These are phyloP conservation scores for Zoanthus gigantus DNA, from an alignment of 92 coral and sea anemone genomes.

Conservation along the genomic window DNA sequence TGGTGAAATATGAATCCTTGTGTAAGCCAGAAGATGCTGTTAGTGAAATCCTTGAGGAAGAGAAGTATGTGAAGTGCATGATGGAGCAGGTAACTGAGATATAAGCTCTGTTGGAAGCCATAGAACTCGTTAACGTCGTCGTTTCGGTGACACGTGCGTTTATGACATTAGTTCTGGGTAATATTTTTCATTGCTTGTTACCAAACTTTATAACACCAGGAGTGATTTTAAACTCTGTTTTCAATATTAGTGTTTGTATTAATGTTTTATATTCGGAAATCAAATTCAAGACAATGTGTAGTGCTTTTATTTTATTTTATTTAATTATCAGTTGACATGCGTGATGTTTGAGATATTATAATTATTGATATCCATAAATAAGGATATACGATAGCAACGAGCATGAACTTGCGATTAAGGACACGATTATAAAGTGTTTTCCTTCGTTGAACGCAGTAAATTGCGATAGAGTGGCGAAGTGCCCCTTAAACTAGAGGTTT, in stretches of 20 bases:
- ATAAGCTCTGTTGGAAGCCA: not conserved
- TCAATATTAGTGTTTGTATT: not conserved
- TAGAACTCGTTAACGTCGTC: not conserved
- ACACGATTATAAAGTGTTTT: too few relatives aligned
- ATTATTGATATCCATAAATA: too few relatives aligned
- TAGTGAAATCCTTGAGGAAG: not conserved
- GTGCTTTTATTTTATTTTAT: too few relatives aligned
- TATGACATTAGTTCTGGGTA: not conserved
- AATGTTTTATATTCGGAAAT: too few relatives aligned
- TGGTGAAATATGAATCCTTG: not conserved
- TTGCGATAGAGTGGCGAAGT: too few relatives aligned
- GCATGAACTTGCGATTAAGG: too few relatives aligned
- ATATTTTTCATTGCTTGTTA: not conserved
- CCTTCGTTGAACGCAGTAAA: too few relatives aligned
- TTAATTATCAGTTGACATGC: too few relatives aligned
- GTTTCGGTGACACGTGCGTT: not conserved
- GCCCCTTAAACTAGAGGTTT: too few relatives aligned
- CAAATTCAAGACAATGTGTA: too few relatives aligned
- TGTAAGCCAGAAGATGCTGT: not conserved
- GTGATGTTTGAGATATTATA: too few relatives aligned
- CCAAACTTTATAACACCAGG: not conserved
- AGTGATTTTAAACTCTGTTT: not conserved
- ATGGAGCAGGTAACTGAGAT: slow-evolving; percentile 1
- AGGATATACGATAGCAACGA: too few relatives aligned
- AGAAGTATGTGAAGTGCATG: not conserved